Evolutionary conservation across 2,888 invertebrate species (phyloP).

Genomic region (Stenotaenia linearis): DNA sequence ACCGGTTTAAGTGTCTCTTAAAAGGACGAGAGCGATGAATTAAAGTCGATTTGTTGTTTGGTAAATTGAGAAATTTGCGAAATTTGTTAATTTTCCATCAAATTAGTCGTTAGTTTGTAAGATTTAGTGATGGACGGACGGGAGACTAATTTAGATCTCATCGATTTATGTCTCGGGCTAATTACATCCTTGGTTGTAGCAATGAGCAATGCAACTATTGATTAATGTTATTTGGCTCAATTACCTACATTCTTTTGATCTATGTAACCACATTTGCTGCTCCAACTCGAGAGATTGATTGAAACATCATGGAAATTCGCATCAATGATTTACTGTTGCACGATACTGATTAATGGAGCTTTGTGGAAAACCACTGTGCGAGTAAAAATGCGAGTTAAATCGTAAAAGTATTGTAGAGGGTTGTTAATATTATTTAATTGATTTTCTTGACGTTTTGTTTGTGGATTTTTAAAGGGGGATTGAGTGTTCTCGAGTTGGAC

Average conservation of each 20-base stretch:
- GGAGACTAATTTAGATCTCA: not conserved
- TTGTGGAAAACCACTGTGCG: too few relatives aligned
- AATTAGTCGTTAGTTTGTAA: not conserved
- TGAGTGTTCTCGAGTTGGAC: too few relatives aligned
- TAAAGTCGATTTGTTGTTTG: not conserved
- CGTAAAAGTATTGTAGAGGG: too few relatives aligned
- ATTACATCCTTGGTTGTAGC: not conserved
- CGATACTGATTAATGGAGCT: not conserved
- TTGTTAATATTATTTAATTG: too few relatives aligned
- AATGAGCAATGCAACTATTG: not conserved
- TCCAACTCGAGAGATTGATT: not conserved
- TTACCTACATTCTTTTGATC: conserved; percentile 4
- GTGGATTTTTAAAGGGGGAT: too few relatives aligned
- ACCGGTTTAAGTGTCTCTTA: not conserved
- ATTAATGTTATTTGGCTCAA: conserved; percentile 9
- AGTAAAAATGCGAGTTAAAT: too few relatives aligned
- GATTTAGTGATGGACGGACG: not conserved
- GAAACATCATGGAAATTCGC: not conserved
- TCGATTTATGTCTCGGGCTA: not conserved
- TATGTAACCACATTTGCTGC: not conserved
- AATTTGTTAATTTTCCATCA: not conserved
- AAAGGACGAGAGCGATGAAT: not conserved
- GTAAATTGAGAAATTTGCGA: too few relatives aligned
- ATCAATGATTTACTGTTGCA: not conserved
- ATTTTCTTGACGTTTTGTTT: too few relatives aligned